Evolutionary conservation across 2,888 invertebrate genomes (phyloP).

Genomic region (Buathra laborator): DNA sequence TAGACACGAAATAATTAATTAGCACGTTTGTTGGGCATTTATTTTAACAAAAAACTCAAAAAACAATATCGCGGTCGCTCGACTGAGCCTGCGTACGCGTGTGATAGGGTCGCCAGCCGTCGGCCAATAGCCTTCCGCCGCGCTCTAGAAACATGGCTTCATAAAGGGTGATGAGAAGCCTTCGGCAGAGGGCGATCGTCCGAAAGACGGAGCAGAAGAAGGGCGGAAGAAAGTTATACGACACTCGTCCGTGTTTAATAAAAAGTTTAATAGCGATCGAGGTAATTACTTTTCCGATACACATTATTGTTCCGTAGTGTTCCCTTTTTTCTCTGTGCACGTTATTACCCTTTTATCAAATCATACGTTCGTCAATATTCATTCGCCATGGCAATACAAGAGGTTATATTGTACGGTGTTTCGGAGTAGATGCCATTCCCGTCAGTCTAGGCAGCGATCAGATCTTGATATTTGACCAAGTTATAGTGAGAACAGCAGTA

Average conservation of each 20-base stretch:
- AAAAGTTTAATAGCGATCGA: conserved; percentile 6
- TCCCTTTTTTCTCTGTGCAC: neutral
- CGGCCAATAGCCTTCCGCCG: conserved; percentile 2
- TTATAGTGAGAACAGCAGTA: too few species aligned
- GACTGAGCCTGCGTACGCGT: neutral
- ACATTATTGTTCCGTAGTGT: neutral
- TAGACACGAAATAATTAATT: too few species aligned
- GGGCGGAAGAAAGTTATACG: too few species aligned
- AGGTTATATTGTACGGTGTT: too few species aligned
- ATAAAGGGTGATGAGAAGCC: neutral
- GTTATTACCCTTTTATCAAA: neutral
- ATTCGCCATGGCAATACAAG: too few species aligned
- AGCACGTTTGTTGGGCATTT: too few species aligned
- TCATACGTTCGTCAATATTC: too few species aligned
- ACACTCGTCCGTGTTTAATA: too few species aligned
- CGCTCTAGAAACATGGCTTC: neutral
- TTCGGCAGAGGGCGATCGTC: neutral
- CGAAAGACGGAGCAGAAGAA: neutral
- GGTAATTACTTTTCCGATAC: neutral
- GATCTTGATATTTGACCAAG: too few species aligned
- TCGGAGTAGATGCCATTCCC: too few species aligned
- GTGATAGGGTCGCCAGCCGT: neutral
- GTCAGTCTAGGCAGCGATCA: too few species aligned
- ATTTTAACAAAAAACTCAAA: too few species aligned
- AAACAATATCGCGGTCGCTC: neutral